Evolutionary conservation across 2,888 invertebrate genomes (phyloP), one percentile per base, ranked within the genome.

Genomic region (Pseudolycoriella hygida): DNA sequence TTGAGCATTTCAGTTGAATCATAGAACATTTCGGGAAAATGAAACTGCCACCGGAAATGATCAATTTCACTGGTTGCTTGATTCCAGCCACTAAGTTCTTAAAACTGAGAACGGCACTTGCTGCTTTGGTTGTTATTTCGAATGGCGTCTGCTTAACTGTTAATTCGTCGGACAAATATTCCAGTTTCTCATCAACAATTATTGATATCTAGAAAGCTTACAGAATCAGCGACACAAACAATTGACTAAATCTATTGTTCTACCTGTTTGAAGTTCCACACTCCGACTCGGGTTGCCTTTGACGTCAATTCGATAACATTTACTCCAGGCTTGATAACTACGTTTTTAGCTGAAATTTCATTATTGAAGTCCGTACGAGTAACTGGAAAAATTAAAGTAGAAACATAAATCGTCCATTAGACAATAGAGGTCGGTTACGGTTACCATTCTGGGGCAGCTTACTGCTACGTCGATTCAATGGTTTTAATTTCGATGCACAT

Each of bases 41-140:
- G 47, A 78, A 76, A 63, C 87, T 88, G 2, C 89, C 89, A 50
- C 83, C 81, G 0, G 76, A 75, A 14, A 90, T 73, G 38, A 77
- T 74, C 44, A 90, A 57, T 52, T 77, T 74, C 67, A 89, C 76
- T 17, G 74, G 71, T 60, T 89, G 88, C 53, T 80, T 77, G 50
- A 88, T 70, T 0, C 89, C 89, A 1, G 87, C 85, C 5, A 90
- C 70, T 40, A 90, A 67, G 54, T 86, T 82, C 50, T 79, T 78
- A 40, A 71, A 54, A 58, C 68, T 66, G 57, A 77, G 60, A 53
- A 74, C 55, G 54, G 67, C 61, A 54, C 71, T 59, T 2, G 64
- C 67, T 2, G 72, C 70, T 48, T 68, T 69, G 1, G 71, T 72
- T 45, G 60, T 61, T 2, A 66, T 60, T 42, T 63, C 62, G 45